Evolutionary conservation across 2,797 vertebrate genomes (phyloP).

Genomic region (Chaunax sp.): DNA sequence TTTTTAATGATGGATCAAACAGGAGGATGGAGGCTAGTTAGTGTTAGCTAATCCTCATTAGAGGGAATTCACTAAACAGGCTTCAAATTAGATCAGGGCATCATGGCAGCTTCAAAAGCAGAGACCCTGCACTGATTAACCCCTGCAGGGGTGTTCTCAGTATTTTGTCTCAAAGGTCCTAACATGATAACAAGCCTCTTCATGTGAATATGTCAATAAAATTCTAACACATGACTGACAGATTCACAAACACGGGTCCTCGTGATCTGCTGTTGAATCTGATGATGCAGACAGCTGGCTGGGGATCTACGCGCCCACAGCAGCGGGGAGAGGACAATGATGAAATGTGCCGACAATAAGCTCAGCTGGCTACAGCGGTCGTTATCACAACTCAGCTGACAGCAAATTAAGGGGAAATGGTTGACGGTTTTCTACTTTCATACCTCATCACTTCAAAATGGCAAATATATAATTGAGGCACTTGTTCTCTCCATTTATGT

Average conservation of each 20-base stretch:
- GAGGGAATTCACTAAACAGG: conserved; percentile 21
- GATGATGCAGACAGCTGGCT: conserved; percentile 40
- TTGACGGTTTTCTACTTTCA: conserved; percentile 8
- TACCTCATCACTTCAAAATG: neutral
- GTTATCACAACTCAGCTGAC: conserved; percentile 50
- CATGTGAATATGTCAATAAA: conserved; percentile 19
- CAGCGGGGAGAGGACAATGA: conserved; percentile 35
- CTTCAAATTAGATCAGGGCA: conserved; percentile 17
- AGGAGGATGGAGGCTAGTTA: neutral
- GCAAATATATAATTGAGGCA: conserved; percentile 1
- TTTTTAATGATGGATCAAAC: conserved; percentile 30
- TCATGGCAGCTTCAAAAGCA: conserved; percentile 9
- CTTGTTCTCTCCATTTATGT: neutral
- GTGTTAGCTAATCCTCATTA: conserved; percentile 18
- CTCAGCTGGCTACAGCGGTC: conserved; percentile 18
- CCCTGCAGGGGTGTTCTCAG: neutral
- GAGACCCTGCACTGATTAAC: neutral
- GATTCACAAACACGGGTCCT: conserved; percentile 20
- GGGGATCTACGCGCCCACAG: conserved; percentile 31
- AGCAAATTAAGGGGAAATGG: conserved; percentile 12
- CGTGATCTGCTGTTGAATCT: conserved; percentile 18
- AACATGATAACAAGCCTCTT: conserved; percentile 25
- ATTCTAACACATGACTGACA: conserved; percentile 20
- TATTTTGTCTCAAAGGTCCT: neutral
- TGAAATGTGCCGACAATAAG: conserved; percentile 51